phyloP scores from a whole-genome alignment of 2,888 invertebrate species.

The Hanleya hanleyi region DNA sequence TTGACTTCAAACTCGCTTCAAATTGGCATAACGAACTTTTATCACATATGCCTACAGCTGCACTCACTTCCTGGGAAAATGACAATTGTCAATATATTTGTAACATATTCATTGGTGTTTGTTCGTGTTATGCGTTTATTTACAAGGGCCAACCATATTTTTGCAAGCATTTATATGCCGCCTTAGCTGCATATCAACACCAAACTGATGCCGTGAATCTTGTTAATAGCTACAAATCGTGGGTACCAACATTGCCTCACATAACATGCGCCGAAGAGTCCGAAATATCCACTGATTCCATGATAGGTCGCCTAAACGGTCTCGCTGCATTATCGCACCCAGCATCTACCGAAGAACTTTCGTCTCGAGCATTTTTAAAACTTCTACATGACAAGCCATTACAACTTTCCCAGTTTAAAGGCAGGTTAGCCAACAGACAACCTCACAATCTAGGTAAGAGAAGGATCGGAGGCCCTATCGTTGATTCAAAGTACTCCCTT shows the following conservation, averaged over 20 bases:
- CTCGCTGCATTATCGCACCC: neutral
- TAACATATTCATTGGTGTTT: slow-evolving; percentile 14
- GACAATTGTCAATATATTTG: neutral
- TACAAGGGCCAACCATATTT: slow-evolving; percentile 14
- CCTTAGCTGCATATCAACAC: neutral
- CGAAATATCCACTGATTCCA: neutral
- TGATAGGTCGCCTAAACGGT: neutral
- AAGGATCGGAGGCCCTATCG: neutral
- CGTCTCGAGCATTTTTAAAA: neutral
- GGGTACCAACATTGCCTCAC: neutral
- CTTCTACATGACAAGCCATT: slow-evolving; percentile 1
- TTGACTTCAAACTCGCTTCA: neutral
- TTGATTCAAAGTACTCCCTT: neutral
- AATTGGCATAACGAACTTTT: neutral
- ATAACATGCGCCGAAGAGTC: no score
- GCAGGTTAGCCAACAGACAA: neutral
- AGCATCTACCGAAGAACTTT: neutral
- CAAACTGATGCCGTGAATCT: neutral
- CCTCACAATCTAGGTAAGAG: neutral
- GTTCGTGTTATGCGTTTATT: slow-evolving; percentile 14
- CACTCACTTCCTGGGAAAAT: no score
- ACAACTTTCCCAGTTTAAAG: neutral
- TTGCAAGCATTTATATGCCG: slow-evolving; percentile 15
- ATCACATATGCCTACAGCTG: neutral
- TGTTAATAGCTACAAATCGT: neutral